phyloP scores from a whole-genome alignment of 2,113 vertebrate genomes.

The Tragelaphus imberbis region DNA sequence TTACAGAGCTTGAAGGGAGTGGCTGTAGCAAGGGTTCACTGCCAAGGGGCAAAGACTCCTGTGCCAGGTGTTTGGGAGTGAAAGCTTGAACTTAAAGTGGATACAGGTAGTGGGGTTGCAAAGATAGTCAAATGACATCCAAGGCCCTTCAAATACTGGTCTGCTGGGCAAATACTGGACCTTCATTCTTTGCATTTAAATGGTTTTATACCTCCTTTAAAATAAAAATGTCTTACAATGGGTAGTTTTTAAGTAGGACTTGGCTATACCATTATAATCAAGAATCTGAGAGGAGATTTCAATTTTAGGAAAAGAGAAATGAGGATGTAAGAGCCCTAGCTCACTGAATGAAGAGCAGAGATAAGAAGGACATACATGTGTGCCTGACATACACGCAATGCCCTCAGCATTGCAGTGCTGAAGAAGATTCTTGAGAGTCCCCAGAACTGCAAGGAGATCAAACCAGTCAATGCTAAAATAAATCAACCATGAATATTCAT shows the following conservation, averaged over 20 bases:
- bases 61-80: not conserved
- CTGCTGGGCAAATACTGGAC: not conserved
- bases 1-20: not conserved
- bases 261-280: not conserved
- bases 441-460: not conserved
- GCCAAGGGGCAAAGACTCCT: too few species aligned
- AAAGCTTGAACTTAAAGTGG: not conserved
- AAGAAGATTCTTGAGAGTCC: not conserved
- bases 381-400: not conserved
- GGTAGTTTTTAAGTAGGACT: not conserved
- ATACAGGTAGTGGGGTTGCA: not conserved
- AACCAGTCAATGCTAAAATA: not conserved
- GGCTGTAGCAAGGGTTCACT: accelerated
- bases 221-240: not conserved
- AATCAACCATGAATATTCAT: not conserved
- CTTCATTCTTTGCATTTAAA: not conserved
- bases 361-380: accelerated
- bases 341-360: not conserved
- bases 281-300: not conserved
- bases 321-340: not conserved
- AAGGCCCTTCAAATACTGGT: not conserved
- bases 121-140: not conserved
- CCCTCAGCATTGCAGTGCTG: not conserved
- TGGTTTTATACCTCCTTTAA: not conserved
- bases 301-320: not conserved